phyloP scores from a whole-genome alignment of 2,888 invertebrate species.

The Lasioglossum calceatum region DNA sequence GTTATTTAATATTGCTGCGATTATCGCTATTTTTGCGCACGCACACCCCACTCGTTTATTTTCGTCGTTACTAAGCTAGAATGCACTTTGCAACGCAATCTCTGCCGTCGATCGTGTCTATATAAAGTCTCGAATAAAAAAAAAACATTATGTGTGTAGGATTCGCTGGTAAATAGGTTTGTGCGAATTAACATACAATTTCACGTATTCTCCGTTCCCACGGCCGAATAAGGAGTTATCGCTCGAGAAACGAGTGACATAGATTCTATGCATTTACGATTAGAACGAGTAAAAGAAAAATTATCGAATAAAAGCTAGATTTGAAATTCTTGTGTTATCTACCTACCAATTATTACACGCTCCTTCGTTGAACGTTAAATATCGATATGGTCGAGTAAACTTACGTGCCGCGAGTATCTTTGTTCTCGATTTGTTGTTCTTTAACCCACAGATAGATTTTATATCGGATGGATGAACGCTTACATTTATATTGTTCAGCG shows the following conservation, averaged over 20 bases:
- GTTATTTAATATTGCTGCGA: conserved; percentile 39
- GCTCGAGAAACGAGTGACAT: neutral
- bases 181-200: conserved; percentile 53
- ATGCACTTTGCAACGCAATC: conserved; percentile 38
- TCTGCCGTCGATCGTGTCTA: conserved; percentile 43
- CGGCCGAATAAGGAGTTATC: neutral
- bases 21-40: conserved; percentile 38
- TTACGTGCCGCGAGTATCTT: neutral
- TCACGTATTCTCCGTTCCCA: neutral
- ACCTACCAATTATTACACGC: neutral
- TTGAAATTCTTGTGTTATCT: neutral
- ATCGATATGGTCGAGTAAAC: neutral
- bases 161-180: conserved; percentile 32
- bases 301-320: too few species aligned
- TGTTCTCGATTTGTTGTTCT: neutral
- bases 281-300: too few species aligned
- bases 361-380: neutral
- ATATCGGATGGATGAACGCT: conserved; percentile 2
- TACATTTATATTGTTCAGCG: neutral
- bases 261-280: neutral
- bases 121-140: conserved; percentile 49
- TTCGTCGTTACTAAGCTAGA: conserved; percentile 40
- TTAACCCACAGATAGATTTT: neutral
- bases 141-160: conserved; percentile 29
- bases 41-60: conserved; percentile 37